Percentiles rank a stretch among this genome's conserved stretches.
Evolutionary conservation across 1,140 invertebrate genomes (phyloP).

Genomic region (Pseudomyrmex sp.): DNA sequence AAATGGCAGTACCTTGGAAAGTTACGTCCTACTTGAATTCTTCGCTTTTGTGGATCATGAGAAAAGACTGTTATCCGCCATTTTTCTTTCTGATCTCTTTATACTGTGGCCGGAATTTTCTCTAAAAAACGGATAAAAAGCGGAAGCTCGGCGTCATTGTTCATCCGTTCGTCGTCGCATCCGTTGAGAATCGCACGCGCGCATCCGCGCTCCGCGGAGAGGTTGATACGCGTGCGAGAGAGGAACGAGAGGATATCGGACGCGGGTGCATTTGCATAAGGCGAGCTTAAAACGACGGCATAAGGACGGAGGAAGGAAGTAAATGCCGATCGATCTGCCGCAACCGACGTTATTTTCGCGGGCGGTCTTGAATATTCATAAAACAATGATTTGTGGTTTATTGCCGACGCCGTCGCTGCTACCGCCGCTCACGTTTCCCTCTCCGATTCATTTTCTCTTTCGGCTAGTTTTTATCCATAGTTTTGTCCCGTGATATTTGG

Average conservation of each 20-base stretch:
- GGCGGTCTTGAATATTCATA: constrained; percentile 75
- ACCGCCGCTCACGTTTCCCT: constrained; percentile 53
- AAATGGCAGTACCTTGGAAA: neutral
- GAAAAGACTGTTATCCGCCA: constrained; percentile 55
- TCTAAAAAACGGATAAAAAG: neutral
- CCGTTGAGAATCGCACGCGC: constrained; percentile 48
- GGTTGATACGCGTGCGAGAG: neutral
- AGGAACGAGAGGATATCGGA: constrained; percentile 1
- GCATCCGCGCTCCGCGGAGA: constrained; percentile 15
- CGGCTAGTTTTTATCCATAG: constrained; percentile 50
- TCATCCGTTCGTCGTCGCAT: constrained; percentile 33
- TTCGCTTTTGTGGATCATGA: neutral
- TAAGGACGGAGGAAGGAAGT: constrained; percentile 74
- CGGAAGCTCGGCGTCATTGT: constrained; percentile 27
- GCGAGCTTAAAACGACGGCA: constrained; percentile 72
- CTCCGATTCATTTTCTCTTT: constrained; percentile 70
- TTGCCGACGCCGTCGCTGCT: constrained; percentile 54
- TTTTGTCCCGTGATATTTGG: constrained; percentile 50
- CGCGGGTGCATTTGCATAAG: constrained; percentile 66
- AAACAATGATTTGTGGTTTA: constrained; percentile 78
- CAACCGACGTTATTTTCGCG: constrained; percentile 74
- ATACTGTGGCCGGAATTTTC: neutral
- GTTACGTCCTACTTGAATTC: neutral
- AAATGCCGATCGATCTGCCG: constrained; percentile 75
- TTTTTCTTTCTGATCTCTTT: constrained; percentile 56